Evolutionary conservation across 1,140 invertebrate genomes (phyloP), one percentile per base, ranked within the genome.

Genomic region (Elymnias hypermnestra): DNA sequence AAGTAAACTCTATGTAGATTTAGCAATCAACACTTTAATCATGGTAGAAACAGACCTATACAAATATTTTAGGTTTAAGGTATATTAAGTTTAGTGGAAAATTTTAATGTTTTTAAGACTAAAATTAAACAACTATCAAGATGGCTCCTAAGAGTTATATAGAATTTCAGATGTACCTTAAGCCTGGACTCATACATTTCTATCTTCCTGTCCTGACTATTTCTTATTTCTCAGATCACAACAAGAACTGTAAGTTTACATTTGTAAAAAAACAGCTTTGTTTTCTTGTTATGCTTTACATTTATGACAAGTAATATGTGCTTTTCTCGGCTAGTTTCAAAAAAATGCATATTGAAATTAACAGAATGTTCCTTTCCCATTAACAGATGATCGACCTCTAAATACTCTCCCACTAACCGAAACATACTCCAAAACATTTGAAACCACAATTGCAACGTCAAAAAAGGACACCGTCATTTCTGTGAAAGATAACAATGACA

Each of bases 331-430:
- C 17, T 42, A 18, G 25, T 25, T 22, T 36, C 13, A 5, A 25
- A 35, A 23, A 13, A 45, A 37, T 37, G 8, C 5, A 28, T n/a
- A 46, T 23, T n/a, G 35, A 50, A 53, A 45, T 55, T 49, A 48
- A 57, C 44, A 44, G 41, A 14, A 41, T 49, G 37, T 78, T 78
- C 43, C 62, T 65, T 78, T 83, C 74, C 65, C 57, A 83, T 85
- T 84, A 85, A 83, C 82, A 85, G 82, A 85, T 85, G 75, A 71
- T 63, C 66, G 62, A 62, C 64, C 76, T 73, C 73, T 74, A 77
- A 69, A 70, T 78, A 48, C 75, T 66, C 59, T 75, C 69, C 63
- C 74, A 85, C 73, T 85, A 83, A 83, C 77, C 41, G 79, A 83
- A 70, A 76, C 53, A 63, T 54, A 72, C 67, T 65, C 63, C 61